A percentile compares a stretch with the other conserved stretches of the same genome.
Evolutionary conservation across 2,888 invertebrate species (phyloP).

Genomic region (Onchidella celtica): DNA sequence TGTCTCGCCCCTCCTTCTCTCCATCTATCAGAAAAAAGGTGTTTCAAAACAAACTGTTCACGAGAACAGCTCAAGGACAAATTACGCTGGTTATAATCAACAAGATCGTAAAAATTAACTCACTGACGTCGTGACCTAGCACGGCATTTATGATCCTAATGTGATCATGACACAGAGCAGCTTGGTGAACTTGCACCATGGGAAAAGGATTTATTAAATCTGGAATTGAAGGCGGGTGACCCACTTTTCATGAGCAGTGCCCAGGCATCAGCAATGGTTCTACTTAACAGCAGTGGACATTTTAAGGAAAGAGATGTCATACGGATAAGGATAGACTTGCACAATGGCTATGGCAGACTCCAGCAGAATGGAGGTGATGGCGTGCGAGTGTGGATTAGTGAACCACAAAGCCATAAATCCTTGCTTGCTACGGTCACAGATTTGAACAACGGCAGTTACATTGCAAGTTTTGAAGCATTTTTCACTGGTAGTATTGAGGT

Average conservation of each 20-base stretch:
- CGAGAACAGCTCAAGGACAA: no score
- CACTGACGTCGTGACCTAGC: no score
- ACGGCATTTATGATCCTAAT: no score
- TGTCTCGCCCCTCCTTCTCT: no score
- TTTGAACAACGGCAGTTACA: background rate
- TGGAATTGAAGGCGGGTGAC: background rate
- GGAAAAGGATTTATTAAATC: background rate
- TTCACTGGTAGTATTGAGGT: background rate
- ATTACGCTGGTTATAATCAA: no score
- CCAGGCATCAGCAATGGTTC: background rate
- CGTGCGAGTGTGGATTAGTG: background rate
- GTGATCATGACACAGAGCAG: no score
- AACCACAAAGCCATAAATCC: background rate
- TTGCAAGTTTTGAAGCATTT: background rate
- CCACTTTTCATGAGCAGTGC: background rate
- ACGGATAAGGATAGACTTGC: background rate
- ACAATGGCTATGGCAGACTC: background rate
- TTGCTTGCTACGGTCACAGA: background rate
- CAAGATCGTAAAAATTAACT: no score
- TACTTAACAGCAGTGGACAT: background rate
- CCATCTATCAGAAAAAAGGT: no score
- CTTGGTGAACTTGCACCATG: background rate
- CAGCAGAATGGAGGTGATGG: background rate
- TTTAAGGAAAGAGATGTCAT: background rate
- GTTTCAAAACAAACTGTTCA: no score